These are phyloP conservation scores for Cacatua alba DNA, from an alignment of 2,113 vertebrate species.

Conservation along the genomic window DNA sequence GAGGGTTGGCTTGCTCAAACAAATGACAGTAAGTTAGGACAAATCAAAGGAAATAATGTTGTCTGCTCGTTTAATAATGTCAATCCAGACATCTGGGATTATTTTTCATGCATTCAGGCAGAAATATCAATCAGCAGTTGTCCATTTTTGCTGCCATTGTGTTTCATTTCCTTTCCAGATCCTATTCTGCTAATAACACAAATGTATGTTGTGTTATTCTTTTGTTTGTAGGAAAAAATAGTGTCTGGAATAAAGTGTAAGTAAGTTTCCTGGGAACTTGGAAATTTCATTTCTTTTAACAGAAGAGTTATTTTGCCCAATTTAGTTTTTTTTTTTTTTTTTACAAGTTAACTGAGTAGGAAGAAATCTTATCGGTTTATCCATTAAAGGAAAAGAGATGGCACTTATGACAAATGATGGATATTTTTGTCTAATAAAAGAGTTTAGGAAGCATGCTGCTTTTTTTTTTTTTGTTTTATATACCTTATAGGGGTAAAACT, in stretches of 20 bases:
- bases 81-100: slow-evolving; percentile 4
- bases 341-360: neutral
- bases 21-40: neutral
- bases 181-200: neutral
- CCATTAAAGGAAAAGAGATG: slow-evolving; percentile 18
- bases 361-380: neutral
- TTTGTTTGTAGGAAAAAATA: neutral
- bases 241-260: neutral
- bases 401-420: slow-evolving; percentile 45
- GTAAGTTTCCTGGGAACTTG: neutral
- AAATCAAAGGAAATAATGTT: slow-evolving; percentile 32
- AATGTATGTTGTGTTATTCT: neutral
- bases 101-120: slow-evolving; percentile 27
- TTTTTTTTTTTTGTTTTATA: neutral
- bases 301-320: neutral
- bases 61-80: slow-evolving; percentile 20
- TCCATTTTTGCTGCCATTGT: neutral
- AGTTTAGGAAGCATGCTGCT: neutral
- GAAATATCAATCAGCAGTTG: slow-evolving; percentile 18
- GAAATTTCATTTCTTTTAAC: neutral
- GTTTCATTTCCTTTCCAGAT: neutral
- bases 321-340: neutral
- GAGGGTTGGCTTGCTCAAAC: neutral
- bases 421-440: slow-evolving; percentile 36
- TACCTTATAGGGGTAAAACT: neutral